Percentiles rank a stretch among this genome's conserved stretches.
Conservation (phyloP, 1,140 invertebrate species). For the Patella vulgata region DNA sequence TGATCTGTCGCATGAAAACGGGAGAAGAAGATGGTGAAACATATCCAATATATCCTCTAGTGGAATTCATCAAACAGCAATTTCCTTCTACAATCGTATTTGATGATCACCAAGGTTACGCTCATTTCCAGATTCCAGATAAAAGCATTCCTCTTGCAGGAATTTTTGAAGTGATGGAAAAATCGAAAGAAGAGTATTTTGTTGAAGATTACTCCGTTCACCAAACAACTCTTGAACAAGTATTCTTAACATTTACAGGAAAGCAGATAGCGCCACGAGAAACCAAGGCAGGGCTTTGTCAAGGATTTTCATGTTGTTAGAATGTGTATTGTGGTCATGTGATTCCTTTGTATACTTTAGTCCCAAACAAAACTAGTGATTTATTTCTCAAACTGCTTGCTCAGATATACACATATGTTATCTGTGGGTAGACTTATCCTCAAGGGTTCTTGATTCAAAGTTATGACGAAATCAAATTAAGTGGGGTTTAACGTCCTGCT, state of each 20-base stretch:
- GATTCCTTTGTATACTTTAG: too few species aligned
- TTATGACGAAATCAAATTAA: too few species aligned
- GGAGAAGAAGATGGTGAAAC: conserved; percentile 11
- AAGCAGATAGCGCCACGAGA: conserved; percentile 61
- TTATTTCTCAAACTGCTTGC: too few species aligned
- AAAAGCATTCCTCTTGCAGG: conserved; percentile 70
- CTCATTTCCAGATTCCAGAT: conserved; percentile 66
- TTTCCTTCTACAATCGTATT: conserved; percentile 66
- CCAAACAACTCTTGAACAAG: conserved; percentile 82
- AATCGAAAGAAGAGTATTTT: conserved; percentile 68
- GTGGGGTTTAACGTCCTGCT: too few species aligned
- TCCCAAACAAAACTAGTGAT: too few species aligned
- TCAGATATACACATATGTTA: too few species aligned
- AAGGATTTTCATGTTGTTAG: background rate
- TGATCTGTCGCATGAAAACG: conserved; percentile 56
- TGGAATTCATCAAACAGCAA: conserved; percentile 27
- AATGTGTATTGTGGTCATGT: background rate
- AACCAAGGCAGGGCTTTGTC: conserved; percentile 8
- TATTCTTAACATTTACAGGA: conserved; percentile 69
- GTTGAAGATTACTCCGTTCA: conserved; percentile 80
- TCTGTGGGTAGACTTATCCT: too few species aligned
- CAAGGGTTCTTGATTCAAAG: too few species aligned
- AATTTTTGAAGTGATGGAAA: conserved; percentile 74
- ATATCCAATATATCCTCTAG: conserved; percentile 24
- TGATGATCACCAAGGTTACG: conserved; percentile 78